Evolutionary conservation across 2,888 invertebrate genomes (phyloP).

Genomic region (Pyralis farinalis): DNA sequence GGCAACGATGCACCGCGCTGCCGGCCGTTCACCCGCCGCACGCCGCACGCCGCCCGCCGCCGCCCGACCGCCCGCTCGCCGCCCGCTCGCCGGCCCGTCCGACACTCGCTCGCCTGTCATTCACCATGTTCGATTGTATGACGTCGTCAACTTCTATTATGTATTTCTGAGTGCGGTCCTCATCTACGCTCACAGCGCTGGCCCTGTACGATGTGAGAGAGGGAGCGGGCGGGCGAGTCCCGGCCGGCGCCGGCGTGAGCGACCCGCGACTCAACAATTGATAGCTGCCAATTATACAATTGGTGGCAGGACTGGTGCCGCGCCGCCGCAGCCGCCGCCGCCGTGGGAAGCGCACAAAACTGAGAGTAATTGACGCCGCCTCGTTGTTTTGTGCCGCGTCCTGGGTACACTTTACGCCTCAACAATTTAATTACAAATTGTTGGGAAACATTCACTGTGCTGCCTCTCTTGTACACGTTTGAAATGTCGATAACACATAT

Average conservation of each 20-base stretch:
- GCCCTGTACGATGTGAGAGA: slow-evolving; percentile 1
- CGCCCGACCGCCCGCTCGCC: slow-evolving; percentile 10
- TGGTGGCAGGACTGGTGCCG: slow-evolving; percentile 36
- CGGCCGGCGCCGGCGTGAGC: slow-evolving; percentile 17
- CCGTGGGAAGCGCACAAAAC: background rate
- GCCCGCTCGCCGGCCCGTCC: slow-evolving; percentile 10
- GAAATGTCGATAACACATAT: too few relatives aligned
- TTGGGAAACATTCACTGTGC: slow-evolving; percentile 14
- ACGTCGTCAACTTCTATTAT: too few relatives aligned
- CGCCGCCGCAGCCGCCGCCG: background rate
- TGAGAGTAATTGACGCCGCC: background rate
- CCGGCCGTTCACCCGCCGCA: slow-evolving; percentile 28
- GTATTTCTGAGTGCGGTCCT: too few relatives aligned
- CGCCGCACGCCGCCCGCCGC: slow-evolving; percentile 16
- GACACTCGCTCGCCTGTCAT: slow-evolving; percentile 4
- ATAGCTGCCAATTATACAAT: slow-evolving; percentile 63
- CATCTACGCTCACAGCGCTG: background rate
- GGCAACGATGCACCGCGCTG: slow-evolving; percentile 20
- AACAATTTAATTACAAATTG: slow-evolving; percentile 29
- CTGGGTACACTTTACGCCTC: slow-evolving; percentile 22
- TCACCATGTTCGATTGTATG: background rate
- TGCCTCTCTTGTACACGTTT: too few relatives aligned
- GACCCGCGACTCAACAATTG: slow-evolving; percentile 35
- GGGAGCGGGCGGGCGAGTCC: slow-evolving; percentile 14
- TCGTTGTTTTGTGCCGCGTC: slow-evolving; percentile 8